phyloP scores from a whole-genome alignment of 2,797 vertebrate species.

The Nothura maculosa region DNA sequence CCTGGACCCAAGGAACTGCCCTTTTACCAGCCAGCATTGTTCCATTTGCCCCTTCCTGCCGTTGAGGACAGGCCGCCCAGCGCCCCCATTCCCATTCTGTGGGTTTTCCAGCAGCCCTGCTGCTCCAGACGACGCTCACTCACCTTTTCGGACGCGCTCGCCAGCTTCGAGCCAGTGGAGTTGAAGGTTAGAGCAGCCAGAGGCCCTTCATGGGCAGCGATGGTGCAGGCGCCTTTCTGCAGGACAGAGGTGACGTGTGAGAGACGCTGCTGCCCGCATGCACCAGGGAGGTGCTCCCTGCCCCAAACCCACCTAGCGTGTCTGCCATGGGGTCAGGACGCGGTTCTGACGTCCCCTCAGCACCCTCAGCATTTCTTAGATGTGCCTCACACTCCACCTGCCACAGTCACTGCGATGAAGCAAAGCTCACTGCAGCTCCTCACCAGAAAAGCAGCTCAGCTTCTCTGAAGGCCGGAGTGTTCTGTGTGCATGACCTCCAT shows the following conservation, averaged over 20 bases:
- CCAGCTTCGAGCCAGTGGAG: constrained; percentile 88
- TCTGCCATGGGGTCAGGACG: accelerated
- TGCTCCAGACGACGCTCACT: not conserved
- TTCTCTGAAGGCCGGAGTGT: not conserved
- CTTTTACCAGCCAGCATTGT: not conserved
- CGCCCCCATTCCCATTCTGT: too few relatives aligned
- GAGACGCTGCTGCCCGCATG: not conserved
- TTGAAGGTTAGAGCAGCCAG: constrained; percentile 93
- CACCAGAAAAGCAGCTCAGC: accelerated
- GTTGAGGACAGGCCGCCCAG: not conserved
- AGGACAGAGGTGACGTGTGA: not conserved
- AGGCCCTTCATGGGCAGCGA: constrained; percentile 92
- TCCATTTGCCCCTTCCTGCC: not conserved
- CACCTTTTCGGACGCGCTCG: constrained; percentile 94
- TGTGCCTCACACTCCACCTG: not conserved
- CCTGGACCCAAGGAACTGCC: accelerated
- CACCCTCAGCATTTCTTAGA: not conserved
- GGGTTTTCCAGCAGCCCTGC: not conserved
- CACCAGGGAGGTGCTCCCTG: not conserved
- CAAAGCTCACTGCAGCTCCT: not conserved
- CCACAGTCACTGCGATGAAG: not conserved
- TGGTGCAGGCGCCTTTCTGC: constrained; percentile 89
- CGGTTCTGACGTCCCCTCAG: not conserved
- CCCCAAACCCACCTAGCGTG: not conserved
- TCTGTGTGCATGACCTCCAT: not conserved